Evolutionary conservation across 2,113 vertebrate genomes (phyloP).

Genomic region (Saimiri boliviensis): DNA sequence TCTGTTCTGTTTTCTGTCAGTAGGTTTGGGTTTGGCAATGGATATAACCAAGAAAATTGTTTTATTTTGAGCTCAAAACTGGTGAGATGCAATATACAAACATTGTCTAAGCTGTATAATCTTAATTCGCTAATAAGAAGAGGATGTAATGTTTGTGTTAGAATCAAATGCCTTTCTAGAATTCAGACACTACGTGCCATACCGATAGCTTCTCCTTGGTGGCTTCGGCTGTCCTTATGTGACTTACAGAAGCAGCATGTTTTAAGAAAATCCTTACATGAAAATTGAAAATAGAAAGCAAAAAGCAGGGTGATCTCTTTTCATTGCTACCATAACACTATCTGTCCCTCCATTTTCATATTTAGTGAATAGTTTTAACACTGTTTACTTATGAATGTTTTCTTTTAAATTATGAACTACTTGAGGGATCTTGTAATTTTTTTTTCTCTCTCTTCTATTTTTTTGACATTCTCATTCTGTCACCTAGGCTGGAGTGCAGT

Average conservation of each 20-base stretch:
- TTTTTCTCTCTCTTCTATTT: no score
- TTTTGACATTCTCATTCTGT: no score
- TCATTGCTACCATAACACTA: background rate
- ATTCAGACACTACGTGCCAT: background rate
- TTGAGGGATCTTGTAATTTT: background rate
- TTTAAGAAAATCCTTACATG: background rate
- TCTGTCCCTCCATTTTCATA: background rate
- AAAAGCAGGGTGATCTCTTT: slow-evolving; percentile 1
- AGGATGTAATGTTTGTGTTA: background rate
- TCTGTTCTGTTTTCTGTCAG: background rate
- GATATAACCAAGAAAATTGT: background rate
- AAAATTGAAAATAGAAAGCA: slow-evolving; percentile 34
- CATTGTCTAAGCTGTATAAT: background rate
- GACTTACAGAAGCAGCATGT: slow-evolving; percentile 35
- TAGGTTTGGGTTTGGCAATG: background rate
- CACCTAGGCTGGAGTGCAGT: no score
- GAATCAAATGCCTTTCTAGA: slow-evolving; percentile 11
- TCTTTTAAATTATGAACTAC: slow-evolving; percentile 12
- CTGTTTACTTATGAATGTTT: background rate
- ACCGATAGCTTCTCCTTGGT: slow-evolving; percentile 2
- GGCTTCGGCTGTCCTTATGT: background rate
- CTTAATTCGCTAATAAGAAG: slow-evolving; percentile 48
- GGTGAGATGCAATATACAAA: slow-evolving; percentile 32
- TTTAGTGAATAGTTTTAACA: slow-evolving; percentile 25
- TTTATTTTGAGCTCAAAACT: slow-evolving; percentile 52